Evolutionary conservation across 2,113 vertebrate genomes (phyloP).

Genomic region (Nesogale talazaci): DNA sequence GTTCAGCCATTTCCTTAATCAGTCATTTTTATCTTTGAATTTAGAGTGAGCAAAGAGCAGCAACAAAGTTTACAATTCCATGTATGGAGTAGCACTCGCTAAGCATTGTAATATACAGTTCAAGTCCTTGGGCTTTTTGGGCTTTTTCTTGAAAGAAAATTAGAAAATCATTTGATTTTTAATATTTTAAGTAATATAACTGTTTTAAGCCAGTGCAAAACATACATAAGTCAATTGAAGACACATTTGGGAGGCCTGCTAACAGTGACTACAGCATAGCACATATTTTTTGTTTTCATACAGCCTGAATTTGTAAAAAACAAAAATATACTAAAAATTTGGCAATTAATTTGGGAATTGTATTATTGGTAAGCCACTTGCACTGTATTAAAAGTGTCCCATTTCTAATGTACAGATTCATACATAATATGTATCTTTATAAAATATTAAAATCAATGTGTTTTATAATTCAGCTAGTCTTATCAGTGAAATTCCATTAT

Average conservation of each 20-base stretch:
- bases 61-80: neutral
- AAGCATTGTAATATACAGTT: neutral
- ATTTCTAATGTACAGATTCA: neutral
- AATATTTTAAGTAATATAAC: neutral
- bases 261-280: neutral
- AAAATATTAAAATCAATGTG: neutral
- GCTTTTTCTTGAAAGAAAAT: neutral
- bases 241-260: neutral
- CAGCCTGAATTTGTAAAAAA: neutral
- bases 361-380: neutral
- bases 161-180: slow-evolving; percentile 2
- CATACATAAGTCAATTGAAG: neutral
- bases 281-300: neutral
- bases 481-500: slow-evolving; percentile 47
- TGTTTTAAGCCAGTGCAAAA: neutral
- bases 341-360: neutral
- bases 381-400: neutral
- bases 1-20: neutral
- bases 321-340: neutral
- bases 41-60: neutral
- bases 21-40: slow-evolving; percentile 21
- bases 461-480: neutral
- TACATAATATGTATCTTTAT: neutral
- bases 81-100: neutral
- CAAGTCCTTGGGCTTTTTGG: neutral